phyloP scores from a whole-genome alignment of 1,140 invertebrate species.

The Lepidostoma basale region DNA sequence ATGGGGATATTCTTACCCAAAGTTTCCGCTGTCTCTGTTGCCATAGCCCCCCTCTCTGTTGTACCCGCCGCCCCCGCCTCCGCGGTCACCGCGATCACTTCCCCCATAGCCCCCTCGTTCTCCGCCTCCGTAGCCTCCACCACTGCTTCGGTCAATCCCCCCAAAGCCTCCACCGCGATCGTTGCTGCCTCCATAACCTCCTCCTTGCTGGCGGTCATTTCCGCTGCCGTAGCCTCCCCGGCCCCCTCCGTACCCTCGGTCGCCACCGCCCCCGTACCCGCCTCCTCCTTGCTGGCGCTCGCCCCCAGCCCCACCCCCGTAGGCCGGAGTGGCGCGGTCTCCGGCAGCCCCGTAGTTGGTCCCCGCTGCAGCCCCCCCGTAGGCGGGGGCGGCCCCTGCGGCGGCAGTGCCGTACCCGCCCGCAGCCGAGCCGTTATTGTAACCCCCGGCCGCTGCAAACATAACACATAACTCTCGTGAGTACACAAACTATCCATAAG shows the following conservation, averaged over 20 bases:
- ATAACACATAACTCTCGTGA: no score
- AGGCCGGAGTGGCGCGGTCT: conserved; percentile 54
- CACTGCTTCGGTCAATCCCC: conserved; percentile 47
- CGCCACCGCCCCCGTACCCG: conserved; percentile 54
- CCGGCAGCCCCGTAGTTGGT: conserved; percentile 57
- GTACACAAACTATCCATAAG: no score
- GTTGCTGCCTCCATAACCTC: conserved; percentile 44
- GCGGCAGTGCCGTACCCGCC: conserved; percentile 38
- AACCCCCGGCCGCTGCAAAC: conserved; percentile 51
- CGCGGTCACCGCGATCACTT: conserved; percentile 47
- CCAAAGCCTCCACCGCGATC: conserved; percentile 51
- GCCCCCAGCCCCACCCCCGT: conserved; percentile 45
- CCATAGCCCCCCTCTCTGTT: conserved; percentile 47
- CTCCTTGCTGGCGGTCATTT: conserved; percentile 49
- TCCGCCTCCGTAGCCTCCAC: conserved; percentile 47
- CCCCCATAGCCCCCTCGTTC: conserved; percentile 47
- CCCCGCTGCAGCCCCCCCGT: conserved; percentile 39
- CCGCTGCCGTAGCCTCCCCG: conserved; percentile 48
- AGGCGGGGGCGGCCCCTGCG: not conserved
- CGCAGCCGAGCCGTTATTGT: conserved; percentile 47
- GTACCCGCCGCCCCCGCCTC: conserved; percentile 49
- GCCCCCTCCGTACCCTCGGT: conserved; percentile 44
- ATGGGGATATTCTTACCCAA: conserved; percentile 38
- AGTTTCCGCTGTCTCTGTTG: conserved; percentile 41
- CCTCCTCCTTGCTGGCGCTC: conserved; percentile 51